Conservation (phyloP, 2,113 vertebrate genomes). For the Cynocephalus volans region DNA sequence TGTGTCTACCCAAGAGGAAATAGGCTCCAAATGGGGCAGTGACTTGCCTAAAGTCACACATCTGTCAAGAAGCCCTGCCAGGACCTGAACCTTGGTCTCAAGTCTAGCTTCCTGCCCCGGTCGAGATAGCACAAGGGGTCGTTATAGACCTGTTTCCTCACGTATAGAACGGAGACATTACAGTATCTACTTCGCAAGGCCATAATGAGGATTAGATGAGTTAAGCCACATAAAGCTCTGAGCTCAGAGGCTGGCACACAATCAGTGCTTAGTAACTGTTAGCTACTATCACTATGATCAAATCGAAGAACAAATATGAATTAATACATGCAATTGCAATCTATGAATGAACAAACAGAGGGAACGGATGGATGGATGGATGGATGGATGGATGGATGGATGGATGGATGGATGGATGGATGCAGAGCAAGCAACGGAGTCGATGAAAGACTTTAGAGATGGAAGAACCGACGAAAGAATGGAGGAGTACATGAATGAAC, state of each 20-base stretch:
- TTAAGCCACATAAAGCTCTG: not conserved
- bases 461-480: fast-evolving
- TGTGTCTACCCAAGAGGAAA: not conserved
- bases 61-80: not conserved
- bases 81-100: not conserved
- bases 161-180: not conserved
- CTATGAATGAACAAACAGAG: not conserved
- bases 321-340: not conserved
- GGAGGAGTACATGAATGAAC: not conserved
- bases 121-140: not conserved
- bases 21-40: not conserved
- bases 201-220: too few species aligned
- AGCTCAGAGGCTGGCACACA: not conserved
- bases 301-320: not conserved
- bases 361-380: not conserved
- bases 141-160: not conserved
- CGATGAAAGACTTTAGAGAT: not conserved
- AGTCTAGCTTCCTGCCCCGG: not conserved
- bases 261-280: not conserved
- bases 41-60: not conserved
- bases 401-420: too few species aligned
- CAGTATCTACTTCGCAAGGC: not conserved
- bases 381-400: not conserved
- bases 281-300: not conserved
- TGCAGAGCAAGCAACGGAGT: not conserved